These are phyloP conservation scores for Lanius collurio DNA, from an alignment of 2,113 vertebrate genomes.

Conservation along the genomic window DNA sequence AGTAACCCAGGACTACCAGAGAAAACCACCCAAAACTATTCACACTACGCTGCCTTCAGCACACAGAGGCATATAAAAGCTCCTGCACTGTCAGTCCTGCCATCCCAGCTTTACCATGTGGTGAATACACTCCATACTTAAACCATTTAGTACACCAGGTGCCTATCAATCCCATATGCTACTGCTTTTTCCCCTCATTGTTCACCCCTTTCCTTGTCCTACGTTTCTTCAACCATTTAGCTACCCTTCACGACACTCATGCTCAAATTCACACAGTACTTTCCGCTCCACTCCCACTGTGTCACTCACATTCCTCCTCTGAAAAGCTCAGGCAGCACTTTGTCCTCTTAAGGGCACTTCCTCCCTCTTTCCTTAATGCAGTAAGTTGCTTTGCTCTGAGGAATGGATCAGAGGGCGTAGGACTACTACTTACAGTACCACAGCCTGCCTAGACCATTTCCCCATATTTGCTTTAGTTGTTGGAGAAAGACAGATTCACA, in stretches of 20 bases:
- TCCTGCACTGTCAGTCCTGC: neutral
- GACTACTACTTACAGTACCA: neutral
- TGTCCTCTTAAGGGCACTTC: neutral
- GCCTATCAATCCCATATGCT: neutral
- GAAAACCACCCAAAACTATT: neutral
- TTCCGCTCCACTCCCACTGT: accelerated
- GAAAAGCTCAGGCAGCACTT: neutral
- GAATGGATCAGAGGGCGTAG: neutral
- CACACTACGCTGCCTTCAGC: neutral
- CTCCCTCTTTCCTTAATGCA: neutral
- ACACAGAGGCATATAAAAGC: accelerated
- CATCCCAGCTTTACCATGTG: neutral
- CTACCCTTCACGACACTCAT: neutral
- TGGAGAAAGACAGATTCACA: neutral
- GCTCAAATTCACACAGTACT: neutral
- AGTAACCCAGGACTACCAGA: neutral
- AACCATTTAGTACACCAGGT: neutral
- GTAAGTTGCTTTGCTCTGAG: neutral
- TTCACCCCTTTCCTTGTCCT: neutral
- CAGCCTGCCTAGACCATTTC: neutral
- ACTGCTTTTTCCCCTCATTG: neutral
- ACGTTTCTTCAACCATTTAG: neutral
- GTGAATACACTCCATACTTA: neutral
- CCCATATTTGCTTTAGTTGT: neutral
- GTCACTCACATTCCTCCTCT: neutral